phyloP scores from a whole-genome alignment of 2,113 vertebrate genomes.

The Tiliqua scincoides region DNA sequence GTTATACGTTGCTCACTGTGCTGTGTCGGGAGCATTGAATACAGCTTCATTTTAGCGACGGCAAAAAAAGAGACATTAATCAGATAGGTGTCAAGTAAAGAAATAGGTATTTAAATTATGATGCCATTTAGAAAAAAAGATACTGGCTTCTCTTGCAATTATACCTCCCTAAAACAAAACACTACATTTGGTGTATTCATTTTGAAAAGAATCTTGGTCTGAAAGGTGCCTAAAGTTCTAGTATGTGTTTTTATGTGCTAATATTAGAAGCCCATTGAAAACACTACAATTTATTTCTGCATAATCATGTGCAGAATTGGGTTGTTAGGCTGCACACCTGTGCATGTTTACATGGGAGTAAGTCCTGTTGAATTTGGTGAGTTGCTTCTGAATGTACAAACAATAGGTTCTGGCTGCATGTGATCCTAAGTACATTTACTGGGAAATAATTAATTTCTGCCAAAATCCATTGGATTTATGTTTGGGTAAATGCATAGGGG shows the following conservation, averaged over 20 bases:
- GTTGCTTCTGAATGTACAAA: too few relatives aligned
- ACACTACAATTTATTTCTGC: background rate
- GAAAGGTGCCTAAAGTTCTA: background rate
- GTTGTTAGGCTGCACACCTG: too few relatives aligned
- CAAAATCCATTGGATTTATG: background rate
- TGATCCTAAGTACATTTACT: too few relatives aligned
- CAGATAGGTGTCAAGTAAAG: rapidly evolving
- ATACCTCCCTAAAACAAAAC: background rate
- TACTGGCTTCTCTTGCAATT: background rate
- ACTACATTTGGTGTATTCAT: background rate
- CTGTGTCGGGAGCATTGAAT: background rate
- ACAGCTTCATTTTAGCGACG: background rate
- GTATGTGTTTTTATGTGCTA: background rate
- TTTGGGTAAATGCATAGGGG: background rate
- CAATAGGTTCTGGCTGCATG: background rate
- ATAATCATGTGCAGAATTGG: background rate
- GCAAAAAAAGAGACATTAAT: background rate
- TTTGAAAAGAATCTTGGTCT: background rate
- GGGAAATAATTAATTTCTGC: background rate
- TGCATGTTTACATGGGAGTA: background rate
- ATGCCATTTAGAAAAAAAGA: background rate
- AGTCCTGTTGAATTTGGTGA: background rate
- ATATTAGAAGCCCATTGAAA: background rate
- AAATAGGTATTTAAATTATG: background rate
- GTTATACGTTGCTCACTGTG: background rate